Evolutionary conservation across 2,113 vertebrate genomes (phyloP).

Genomic region (Corvus hawaiiensis): DNA sequence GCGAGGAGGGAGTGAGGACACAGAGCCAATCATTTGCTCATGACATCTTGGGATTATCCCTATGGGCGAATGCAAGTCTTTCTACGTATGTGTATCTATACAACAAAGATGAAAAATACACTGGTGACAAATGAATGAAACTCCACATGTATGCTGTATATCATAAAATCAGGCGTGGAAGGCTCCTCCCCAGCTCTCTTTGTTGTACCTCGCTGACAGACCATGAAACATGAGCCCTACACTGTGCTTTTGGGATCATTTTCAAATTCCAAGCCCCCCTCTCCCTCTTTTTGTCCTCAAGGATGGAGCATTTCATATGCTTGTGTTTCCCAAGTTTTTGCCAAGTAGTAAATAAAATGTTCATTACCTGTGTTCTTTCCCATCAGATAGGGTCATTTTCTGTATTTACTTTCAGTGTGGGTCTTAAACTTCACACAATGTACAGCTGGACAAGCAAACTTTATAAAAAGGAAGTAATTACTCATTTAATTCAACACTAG

Average conservation of each 20-base stretch:
- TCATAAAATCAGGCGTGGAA: neutral
- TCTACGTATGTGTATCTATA: neutral
- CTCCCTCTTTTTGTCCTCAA: neutral
- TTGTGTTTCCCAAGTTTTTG: neutral
- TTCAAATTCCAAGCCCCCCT: neutral
- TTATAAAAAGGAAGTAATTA: neutral
- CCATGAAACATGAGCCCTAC: neutral
- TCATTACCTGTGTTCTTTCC: neutral
- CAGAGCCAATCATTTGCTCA: accelerated
- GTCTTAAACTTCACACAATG: neutral
- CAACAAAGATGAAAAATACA: neutral
- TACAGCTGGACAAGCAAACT: neutral
- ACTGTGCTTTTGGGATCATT: neutral
- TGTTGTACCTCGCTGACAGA: neutral
- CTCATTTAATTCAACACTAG: neutral
- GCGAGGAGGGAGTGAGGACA: neutral
- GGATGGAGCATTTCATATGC: neutral
- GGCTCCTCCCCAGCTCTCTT: neutral
- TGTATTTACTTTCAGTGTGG: neutral
- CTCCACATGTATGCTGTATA: neutral
- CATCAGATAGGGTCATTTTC: neutral
- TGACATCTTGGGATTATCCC: neutral
- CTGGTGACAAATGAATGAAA: neutral
- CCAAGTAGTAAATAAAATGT: neutral
- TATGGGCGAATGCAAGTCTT: neutral